Evolutionary conservation across 2,113 vertebrate species (phyloP).

Genomic region (Notothenia rossii): DNA sequence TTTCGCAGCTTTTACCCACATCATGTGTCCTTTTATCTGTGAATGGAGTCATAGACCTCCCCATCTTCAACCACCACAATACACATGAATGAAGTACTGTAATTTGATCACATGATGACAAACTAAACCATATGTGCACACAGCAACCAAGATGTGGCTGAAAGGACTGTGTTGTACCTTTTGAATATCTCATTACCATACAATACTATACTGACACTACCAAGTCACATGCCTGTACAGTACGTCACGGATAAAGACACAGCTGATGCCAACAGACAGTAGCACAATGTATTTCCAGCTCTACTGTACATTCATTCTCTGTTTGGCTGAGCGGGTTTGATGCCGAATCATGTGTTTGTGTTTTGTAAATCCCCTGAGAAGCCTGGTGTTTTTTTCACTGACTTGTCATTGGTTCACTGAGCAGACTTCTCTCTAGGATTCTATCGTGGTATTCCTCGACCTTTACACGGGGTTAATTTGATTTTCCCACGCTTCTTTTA

Average conservation of each 20-base stretch:
- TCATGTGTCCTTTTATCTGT: neutral
- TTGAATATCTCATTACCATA: neutral
- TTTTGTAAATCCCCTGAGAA: conserved; percentile 60
- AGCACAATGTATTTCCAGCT: conserved; percentile 8
- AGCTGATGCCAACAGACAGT: conserved; percentile 8
- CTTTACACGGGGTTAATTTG: conserved; percentile 43
- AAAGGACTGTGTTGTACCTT: too few species aligned
- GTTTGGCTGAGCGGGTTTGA: conserved; percentile 28
- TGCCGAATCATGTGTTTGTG: conserved; percentile 66
- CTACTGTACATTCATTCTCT: conserved; percentile 14
- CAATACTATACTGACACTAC: neutral
- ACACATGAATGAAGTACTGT: neutral
- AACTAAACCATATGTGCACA: neutral
- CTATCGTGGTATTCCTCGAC: conserved; percentile 29
- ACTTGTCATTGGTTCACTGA: conserved; percentile 41
- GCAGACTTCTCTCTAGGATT: conserved; percentile 37
- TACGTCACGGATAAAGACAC: neutral
- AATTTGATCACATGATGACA: too few species aligned
- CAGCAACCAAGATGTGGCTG: neutral
- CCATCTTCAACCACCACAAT: neutral
- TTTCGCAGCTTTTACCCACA: neutral
- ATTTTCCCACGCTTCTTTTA: conserved; percentile 48
- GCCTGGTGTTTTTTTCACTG: conserved; percentile 22
- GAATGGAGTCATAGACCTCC: neutral
- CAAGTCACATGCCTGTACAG: neutral